These are phyloP conservation scores for Mactra quadrangularis DNA, from an alignment of 1,140 invertebrate genomes.

Conservation along the genomic window DNA sequence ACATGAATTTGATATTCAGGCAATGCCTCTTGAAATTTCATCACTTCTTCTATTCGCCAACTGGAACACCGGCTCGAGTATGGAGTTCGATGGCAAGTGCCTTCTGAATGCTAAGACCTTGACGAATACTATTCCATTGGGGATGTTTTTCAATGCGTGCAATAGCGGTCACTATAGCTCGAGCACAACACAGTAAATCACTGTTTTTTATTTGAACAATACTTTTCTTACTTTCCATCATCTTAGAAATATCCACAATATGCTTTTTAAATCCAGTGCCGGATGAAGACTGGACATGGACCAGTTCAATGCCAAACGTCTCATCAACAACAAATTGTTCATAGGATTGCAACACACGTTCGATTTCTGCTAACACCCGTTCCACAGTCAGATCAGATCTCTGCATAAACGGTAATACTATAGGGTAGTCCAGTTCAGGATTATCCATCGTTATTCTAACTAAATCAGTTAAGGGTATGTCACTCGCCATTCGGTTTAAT, in stretches of 20 bases:
- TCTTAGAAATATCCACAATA: constrained; percentile 45
- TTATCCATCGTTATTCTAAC: neutral
- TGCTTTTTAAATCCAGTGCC: neutral
- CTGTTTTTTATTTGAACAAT: neutral
- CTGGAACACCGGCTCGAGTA: neutral
- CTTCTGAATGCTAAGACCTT: neutral
- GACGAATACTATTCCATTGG: constrained; percentile 15
- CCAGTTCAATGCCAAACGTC: neutral
- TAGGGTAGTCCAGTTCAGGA: constrained; percentile 12
- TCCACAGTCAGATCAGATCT: neutral
- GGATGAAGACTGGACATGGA: neutral
- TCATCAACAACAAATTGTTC: too few relatives aligned
- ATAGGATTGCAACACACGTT: neutral
- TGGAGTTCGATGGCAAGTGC: neutral
- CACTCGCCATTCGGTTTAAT: neutral
- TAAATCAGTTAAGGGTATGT: neutral
- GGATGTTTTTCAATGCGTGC: constrained; percentile 3
- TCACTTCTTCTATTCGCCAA: neutral
- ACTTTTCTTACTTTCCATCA: neutral
- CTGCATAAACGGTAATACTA: constrained; percentile 4
- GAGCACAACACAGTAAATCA: constrained; percentile 22
- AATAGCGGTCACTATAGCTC: constrained; percentile 11
- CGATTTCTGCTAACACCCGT: neutral
- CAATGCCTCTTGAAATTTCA: neutral
- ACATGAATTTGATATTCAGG: constrained; percentile 8